Conservation (phyloP, 2,797 vertebrate species). For the Yasuhikotakia modesta region DNA sequence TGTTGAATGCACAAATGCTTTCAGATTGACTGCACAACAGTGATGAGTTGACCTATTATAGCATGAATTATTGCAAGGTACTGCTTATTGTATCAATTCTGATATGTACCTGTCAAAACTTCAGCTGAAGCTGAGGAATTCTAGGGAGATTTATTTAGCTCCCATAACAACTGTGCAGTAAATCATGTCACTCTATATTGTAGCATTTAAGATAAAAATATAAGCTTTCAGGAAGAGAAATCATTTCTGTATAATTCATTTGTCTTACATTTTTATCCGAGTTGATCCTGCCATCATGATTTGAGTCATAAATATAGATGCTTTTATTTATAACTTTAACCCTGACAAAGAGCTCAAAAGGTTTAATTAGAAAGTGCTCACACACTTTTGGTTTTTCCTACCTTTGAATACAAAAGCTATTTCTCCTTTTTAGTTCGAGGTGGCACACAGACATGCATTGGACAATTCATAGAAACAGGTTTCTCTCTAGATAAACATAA, state of each 20-base stretch:
- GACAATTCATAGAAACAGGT: constrained; percentile 3
- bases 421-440: neutral
- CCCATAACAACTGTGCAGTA: neutral
- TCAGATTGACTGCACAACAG: constrained; percentile 7
- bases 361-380: too few species aligned
- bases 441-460: neutral
- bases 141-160: constrained; percentile 57
- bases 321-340: neutral
- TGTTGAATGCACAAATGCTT: constrained; percentile 42
- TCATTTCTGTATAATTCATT: neutral
- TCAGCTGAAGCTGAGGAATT: constrained; percentile 67
- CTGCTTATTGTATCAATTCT: constrained; percentile 68
- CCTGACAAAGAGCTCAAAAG: too few species aligned
- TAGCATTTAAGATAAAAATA: neutral
- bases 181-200: neutral
- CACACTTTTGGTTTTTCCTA: neutral
- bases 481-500: neutral
- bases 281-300: constrained; percentile 53
- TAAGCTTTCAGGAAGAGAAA: neutral
- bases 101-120: constrained; percentile 64
- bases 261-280: constrained; percentile 54
- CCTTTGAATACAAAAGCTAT: neutral
- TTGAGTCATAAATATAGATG: neutral
- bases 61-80: constrained; percentile 68
- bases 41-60: constrained; percentile 66